Base-by-base conservation (phyloP, 1,140 invertebrate genomes). In the Anastrepha ludens region DNA sequence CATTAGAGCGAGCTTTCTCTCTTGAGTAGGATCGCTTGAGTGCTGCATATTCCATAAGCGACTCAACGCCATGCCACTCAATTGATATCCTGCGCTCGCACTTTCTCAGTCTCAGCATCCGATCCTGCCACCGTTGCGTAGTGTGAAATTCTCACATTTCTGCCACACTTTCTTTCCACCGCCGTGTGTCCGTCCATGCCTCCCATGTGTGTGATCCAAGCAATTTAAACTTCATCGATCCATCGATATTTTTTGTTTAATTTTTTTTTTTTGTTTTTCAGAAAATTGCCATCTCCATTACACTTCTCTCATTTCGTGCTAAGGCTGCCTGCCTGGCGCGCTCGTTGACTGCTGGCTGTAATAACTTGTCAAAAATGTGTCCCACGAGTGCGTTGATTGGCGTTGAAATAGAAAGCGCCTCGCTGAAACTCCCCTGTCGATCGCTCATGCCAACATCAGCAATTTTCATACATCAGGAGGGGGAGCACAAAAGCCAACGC, bases 311-410 rank as follows among this genome's bases (percentile, higher is more conserved):
- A 88, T 91, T 90, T 89, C 90, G 58, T 15, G 60, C 5, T 62
- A 15, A 29, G 29, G 5, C 11, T 17, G 11, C 11, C 60, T 5
- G 60, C 17, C 78, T 81, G 85, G 58, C 13, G 41, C 62, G 87
- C 78, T 85, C 89, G 88, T 88, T 88, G 70, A 88, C 60, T 50
- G 58, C 41, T 86, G 85, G 58, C 85, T 86, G 89, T 89, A 90
- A 90, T 90, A 90, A 90, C 89, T 90, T 89, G 87, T 89, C 89
- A 88, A 88, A 89, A 87, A 87, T 88, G 58, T 86, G 58, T 86
- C 89, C 87, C 89, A 87, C 67, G 87, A n/a, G 86, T 87, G 62
- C 20, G 9, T 47, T 41, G 70, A 74, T 74, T 47, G 44, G 47
- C 47, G 44, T 81, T 47, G 39, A 59, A 39, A 85, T 88, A 89